phyloP scores from a whole-genome alignment of 2,113 vertebrate species.

The Laticauda laticaudata region DNA sequence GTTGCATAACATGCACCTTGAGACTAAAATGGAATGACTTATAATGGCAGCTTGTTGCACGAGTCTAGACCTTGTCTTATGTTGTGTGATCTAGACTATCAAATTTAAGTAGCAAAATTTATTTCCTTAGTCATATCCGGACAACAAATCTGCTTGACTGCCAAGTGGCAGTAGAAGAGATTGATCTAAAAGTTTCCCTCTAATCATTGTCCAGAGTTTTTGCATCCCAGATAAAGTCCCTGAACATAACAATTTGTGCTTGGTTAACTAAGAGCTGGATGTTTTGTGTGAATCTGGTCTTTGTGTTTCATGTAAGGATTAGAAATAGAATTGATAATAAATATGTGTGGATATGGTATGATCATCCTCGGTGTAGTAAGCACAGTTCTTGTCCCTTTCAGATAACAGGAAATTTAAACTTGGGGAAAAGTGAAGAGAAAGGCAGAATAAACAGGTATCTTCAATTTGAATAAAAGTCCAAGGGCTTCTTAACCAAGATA shows the following conservation, averaged over 20 bases:
- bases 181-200: not conserved
- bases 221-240: not conserved
- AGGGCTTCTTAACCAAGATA: not conserved
- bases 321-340: not conserved
- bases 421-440: not conserved
- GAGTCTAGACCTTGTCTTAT: not conserved
- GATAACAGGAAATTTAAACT: not conserved
- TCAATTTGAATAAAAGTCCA: not conserved
- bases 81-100: not conserved
- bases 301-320: not conserved
- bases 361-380: not conserved
- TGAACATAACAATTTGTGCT: not conserved
- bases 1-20: not conserved
- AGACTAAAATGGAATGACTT: not conserved
- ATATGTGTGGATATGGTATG: not conserved
- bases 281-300: not conserved
- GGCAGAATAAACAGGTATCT: not conserved
- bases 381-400: not conserved
- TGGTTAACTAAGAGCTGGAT: not conserved
- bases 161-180: not conserved
- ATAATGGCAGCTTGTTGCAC: not conserved
- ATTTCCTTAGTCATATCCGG: not conserved
- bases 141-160: not conserved
- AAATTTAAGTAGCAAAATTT: not conserved
- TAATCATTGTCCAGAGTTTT: not conserved